A percentile compares a stretch with the other conserved stretches of the same genome.
These are phyloP conservation scores for Rhinella marina DNA, from an alignment of 2,797 vertebrate genomes.

Conservation along the genomic window DNA sequence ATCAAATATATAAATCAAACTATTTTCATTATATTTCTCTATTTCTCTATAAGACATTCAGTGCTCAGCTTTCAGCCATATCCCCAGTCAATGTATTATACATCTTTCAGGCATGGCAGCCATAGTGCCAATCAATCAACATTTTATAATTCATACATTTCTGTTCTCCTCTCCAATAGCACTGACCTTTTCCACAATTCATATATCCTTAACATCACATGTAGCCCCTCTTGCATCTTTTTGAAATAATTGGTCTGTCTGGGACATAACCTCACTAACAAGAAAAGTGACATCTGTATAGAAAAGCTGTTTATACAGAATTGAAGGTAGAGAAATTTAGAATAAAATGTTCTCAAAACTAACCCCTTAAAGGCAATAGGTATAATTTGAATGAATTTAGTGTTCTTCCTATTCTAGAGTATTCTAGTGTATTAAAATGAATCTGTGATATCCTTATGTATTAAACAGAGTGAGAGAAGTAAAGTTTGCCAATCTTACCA, in stretches of 20 bases:
- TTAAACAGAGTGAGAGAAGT: not conserved
- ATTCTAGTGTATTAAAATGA: not conserved
- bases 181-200: slow-evolving; percentile 53
- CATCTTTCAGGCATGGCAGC: slow-evolving; percentile 24
- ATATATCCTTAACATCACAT: slow-evolving; percentile 46
- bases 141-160: slow-evolving; percentile 43
- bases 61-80: slow-evolving; percentile 10
- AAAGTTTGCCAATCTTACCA: not conserved
- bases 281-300: slow-evolving; percentile 39
- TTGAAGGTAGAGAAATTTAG: slow-evolving; percentile 17
- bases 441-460: not conserved
- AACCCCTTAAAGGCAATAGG: not conserved
- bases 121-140: slow-evolving; percentile 35
- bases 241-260: slow-evolving; percentile 58
- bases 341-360: slow-evolving; percentile 27
- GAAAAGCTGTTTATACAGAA: slow-evolving; percentile 30
- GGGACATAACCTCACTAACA: slow-evolving; percentile 55
- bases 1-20: slow-evolving; percentile 12
- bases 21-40: slow-evolving; percentile 4
- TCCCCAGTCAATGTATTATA: slow-evolving; percentile 25
- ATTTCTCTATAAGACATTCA: not conserved
- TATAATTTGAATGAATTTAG: not conserved
- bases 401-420: not conserved
- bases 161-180: slow-evolving; percentile 26
- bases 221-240: slow-evolving; percentile 49